phyloP scores from a whole-genome alignment of 2,113 vertebrate species.

The Physeter macrocephalus region DNA sequence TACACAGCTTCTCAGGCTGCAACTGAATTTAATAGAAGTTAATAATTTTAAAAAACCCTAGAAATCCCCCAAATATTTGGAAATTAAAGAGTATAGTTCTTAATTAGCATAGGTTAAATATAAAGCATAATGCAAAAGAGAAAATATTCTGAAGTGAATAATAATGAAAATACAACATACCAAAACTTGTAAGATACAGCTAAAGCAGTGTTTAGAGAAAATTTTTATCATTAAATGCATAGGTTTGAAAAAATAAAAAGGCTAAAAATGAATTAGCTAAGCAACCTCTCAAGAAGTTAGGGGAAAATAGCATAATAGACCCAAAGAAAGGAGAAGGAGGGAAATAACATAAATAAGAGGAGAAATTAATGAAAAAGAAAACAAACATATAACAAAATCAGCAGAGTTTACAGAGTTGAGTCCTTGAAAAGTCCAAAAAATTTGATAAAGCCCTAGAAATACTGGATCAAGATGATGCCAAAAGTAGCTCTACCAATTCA shows the following conservation, averaged over 20 bases:
- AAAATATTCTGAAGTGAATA: neutral
- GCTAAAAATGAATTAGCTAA: neutral
- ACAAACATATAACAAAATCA: neutral
- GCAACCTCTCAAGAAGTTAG: neutral
- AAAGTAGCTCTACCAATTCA: too few relatives aligned
- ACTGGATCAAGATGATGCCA: neutral
- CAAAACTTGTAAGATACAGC: neutral
- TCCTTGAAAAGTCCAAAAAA: neutral
- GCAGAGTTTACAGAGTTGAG: neutral
- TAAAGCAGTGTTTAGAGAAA: neutral
- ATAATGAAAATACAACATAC: neutral
- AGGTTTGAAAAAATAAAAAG: neutral
- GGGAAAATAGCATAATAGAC: neutral
- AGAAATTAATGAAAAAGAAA: neutral
- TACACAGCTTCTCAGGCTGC: neutral
- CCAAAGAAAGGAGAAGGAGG: neutral
- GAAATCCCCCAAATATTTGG: neutral
- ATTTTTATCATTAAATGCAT: neutral
- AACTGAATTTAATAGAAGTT: neutral
- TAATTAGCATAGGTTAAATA: neutral
- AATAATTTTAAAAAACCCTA: neutral
- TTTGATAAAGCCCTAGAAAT: neutral
- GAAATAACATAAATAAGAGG: neutral
- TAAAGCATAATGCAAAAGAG: neutral
- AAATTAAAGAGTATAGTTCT: neutral